Evolutionary conservation across 2,113 vertebrate genomes (phyloP).

Genomic region (Clinocottus analis): DNA sequence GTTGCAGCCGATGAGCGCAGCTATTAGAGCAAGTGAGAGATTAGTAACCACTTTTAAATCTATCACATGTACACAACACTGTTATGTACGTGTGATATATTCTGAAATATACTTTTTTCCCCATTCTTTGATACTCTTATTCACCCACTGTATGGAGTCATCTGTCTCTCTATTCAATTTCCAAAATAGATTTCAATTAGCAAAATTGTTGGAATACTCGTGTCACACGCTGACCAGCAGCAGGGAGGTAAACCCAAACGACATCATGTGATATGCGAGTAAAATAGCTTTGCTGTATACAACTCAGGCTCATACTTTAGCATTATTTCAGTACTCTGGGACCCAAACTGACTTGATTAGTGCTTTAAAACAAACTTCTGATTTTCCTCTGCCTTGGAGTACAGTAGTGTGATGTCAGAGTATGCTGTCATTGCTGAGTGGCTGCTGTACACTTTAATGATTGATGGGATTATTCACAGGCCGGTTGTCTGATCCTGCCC

Average conservation of each 20-base stretch:
- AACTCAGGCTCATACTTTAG: not conserved
- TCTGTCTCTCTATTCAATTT: not conserved
- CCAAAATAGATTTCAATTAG: not conserved
- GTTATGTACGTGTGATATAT: too few relatives aligned
- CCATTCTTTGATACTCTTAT: not conserved
- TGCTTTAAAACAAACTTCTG: not conserved
- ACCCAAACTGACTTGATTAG: not conserved
- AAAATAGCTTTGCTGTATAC: not conserved
- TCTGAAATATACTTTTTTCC: not conserved
- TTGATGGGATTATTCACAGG: slow-evolving; percentile 18
- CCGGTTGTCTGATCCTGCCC: not conserved
- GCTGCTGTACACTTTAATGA: slow-evolving; percentile 5
- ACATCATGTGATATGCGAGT: not conserved
- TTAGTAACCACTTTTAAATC: slow-evolving; percentile 48
- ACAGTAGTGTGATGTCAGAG: not conserved
- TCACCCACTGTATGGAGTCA: not conserved
- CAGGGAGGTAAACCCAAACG: not conserved
- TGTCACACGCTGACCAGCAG: not conserved
- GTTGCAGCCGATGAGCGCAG: slow-evolving; percentile 33
- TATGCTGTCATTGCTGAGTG: not conserved
- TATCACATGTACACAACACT: not conserved
- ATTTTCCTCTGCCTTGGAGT: not conserved
- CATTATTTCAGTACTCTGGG: not conserved
- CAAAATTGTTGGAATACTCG: not conserved
- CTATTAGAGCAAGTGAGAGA: slow-evolving; percentile 40